Evolutionary conservation across 2,888 invertebrate species (phyloP), one percentile per base, ranked within the genome.

Genomic region (Acanthopleura granulata): DNA sequence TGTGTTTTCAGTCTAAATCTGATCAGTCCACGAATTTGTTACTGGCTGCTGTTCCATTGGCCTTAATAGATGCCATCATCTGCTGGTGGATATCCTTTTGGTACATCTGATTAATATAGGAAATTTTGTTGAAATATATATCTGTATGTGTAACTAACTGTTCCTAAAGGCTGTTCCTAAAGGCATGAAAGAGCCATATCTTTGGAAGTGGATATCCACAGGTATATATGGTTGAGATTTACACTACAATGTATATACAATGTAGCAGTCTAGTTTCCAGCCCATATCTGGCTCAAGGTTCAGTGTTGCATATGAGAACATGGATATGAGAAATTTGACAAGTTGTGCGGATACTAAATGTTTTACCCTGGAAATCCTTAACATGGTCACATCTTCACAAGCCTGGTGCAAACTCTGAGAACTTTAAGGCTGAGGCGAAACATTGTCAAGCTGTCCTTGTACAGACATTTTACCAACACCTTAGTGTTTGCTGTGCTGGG

Each of bases 401-500:
- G 91, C 18, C 93, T 98, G 74, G 94, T 97, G 22, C 95, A 95
- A 89, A 98, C 98, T 0, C 97, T 96, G 84, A 92, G 97, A 82
- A 97, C 97, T 0, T 92, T 98, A 79, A 93, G 97, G 83, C 92
- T 98, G 76, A 92, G 97, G 84, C 93, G 97, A 89, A 98, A 98
- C 91, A 93, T 95, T 88, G 95, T 97, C 77, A 98, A 98, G 91
- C 91, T 98, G 75, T 93, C 95, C 6, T 92, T 98, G 76, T 98
- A 97, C 91, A 93, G 95, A 81, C 97, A 98, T 91, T 98, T 98
- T 91, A 97, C 97, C 76, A 97, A 97, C 91, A 96, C 97, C 15
- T 92, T 98, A 82, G 95, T 97, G 87, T 96, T 97, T 91, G 94
- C 96, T 62, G 96, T 97, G 71, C 92, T 96, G 85, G 91, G 91